Evolutionary conservation across 2,113 vertebrate genomes (phyloP), one percentile per base, ranked within the genome.

Genomic region (Andinoacara biseriatus): DNA sequence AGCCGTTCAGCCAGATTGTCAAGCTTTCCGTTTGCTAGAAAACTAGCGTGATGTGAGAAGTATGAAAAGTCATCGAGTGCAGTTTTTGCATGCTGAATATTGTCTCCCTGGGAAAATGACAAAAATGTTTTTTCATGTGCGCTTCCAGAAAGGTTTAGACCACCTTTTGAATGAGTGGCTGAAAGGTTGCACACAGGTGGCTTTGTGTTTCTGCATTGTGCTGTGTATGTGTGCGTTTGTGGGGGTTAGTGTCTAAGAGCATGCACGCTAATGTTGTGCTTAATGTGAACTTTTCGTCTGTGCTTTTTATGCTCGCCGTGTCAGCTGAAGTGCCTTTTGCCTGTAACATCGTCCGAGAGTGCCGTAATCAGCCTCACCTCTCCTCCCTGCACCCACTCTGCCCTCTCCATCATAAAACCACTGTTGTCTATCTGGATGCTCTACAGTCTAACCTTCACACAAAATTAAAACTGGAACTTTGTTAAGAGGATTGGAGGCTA

Each of bases 321-420:
- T 43, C 54, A 2, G 35, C 57, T 89, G 85, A 86, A 91, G 90
- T 78, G 81, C 65, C 75, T 76, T 57, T 81, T 7, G 24, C 65
- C 65, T 35, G 58, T 20, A 14, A 61, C 86, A 54, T 69, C 11
- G 7, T 22, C 59, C 9, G 5, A 2, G 46, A 86, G 79, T 63
- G 86, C 86, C 58, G 76, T 69, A 61, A 62, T 83, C 82, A 76
- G 76, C 82, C 82, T 58, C 72, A 60, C 81, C 83, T 82, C 60
- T 15, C n/a, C 57, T 61, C 60, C 67, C 85, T 74, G 77, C 78
- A 29, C 77, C 87, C 82, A 11, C 75, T 72, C 69, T 20, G 49
- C 54, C 58, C 72, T 77, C 80, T 49, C 72, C 87, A 46, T 76
- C 84, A 49, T 84, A 80, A 65, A 29, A 1, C 76, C 54, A 3